Evolutionary conservation across 2,888 invertebrate species (phyloP).

Genomic region (Euzophera pinguis): DNA sequence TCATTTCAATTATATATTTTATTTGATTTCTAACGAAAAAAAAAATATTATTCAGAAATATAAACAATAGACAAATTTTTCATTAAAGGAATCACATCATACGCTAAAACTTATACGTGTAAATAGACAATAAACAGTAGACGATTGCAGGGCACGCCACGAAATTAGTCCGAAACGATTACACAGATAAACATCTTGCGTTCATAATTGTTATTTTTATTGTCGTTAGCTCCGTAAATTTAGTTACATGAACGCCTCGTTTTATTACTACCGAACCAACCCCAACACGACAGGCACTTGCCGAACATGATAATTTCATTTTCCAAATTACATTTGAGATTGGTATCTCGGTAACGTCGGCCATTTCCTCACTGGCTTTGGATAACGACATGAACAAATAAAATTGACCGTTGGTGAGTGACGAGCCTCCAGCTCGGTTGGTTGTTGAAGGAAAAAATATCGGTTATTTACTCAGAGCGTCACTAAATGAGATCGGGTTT

Average conservation of each 20-base stretch:
- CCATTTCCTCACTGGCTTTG: conserved; percentile 20
- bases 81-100: conserved; percentile 20
- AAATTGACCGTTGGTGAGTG: conserved; percentile 43
- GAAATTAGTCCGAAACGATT: conserved; percentile 62
- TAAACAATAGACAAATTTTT: not conserved
- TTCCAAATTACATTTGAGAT: conserved; percentile 57
- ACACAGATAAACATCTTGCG: conserved; percentile 54
- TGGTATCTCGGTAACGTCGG: conserved; percentile 41
- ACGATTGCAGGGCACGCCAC: conserved; percentile 31
- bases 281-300: conserved; percentile 44
- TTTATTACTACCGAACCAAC: conserved; percentile 40
- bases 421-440: conserved; percentile 31
- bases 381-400: conserved; percentile 29
- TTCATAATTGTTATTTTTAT: conserved; percentile 55
- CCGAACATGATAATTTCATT: conserved; percentile 59
- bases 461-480: conserved; percentile 51
- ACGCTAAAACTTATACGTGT: conserved; percentile 41
- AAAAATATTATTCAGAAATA: not conserved
- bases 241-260: conserved; percentile 50
- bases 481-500: conserved; percentile 43
- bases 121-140: conserved; percentile 44
- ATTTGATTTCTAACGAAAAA: not conserved
- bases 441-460: conserved; percentile 34
- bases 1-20: not conserved
- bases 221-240: conserved; percentile 54